These are phyloP conservation scores for Rafetus swinhoei DNA, from an alignment of 2,113 vertebrate genomes.

Conservation along the genomic window DNA sequence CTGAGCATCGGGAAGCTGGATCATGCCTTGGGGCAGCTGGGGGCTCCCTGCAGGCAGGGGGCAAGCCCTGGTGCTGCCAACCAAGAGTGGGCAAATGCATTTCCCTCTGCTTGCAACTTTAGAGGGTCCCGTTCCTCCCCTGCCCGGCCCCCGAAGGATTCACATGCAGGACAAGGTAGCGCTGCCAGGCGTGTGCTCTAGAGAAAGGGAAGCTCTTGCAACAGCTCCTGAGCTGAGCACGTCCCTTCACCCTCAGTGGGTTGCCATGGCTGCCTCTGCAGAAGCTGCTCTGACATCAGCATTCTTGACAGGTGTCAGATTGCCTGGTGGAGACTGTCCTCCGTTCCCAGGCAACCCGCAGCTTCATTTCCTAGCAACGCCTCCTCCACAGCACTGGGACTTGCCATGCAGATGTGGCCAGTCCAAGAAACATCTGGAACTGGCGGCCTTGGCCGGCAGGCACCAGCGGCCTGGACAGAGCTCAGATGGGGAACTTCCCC, in stretches of 20 bases:
- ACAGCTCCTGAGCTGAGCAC: accelerated
- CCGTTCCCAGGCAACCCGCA: slow-evolving; percentile 39
- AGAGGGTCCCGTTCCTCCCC: not conserved
- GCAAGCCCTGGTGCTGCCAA: not conserved
- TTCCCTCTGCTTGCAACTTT: not conserved
- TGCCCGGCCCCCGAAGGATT: no score
- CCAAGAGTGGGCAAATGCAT: not conserved
- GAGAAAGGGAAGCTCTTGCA: not conserved
- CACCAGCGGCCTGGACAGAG: not conserved
- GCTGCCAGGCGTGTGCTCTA: not conserved
- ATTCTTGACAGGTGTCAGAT: slow-evolving; percentile 61
- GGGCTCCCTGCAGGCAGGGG: not conserved
- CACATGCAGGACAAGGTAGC: not conserved
- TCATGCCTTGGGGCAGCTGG: not conserved
- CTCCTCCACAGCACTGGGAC: slow-evolving; percentile 20
- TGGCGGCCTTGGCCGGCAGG: not conserved
- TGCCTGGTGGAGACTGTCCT: slow-evolving; percentile 12
- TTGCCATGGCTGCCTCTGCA: slow-evolving; percentile 17
- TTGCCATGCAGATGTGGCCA: slow-evolving; percentile 53
- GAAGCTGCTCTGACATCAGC: slow-evolving; percentile 9
- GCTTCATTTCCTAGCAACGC: slow-evolving; percentile 25
- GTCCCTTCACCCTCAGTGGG: not conserved
- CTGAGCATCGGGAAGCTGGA: not conserved
- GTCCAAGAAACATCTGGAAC: slow-evolving; percentile 40
- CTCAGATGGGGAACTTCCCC: not conserved